Evolutionary conservation across 2,888 invertebrate genomes (phyloP).

Genomic region (Prostheceraeus crozeri): DNA sequence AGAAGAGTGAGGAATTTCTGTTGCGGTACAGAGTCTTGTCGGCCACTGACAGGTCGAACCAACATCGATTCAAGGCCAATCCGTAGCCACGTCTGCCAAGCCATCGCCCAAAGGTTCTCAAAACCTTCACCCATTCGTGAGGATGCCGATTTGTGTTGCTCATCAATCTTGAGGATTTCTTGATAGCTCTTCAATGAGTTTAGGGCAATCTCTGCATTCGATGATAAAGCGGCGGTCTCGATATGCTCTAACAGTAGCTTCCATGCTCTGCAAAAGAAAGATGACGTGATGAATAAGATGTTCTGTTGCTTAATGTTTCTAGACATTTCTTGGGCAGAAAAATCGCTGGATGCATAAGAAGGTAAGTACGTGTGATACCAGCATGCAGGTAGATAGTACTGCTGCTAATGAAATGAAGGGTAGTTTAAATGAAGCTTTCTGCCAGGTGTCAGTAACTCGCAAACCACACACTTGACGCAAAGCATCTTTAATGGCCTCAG

Average conservation of each 20-base stretch:
- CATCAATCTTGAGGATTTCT: slow-evolving; percentile 69
- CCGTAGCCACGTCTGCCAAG: slow-evolving; percentile 66
- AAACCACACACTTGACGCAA: too few species aligned
- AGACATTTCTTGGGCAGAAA: too few species aligned
- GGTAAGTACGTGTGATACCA: too few species aligned
- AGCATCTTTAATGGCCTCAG: too few species aligned
- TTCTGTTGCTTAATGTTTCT: too few species aligned
- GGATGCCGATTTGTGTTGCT: slow-evolving; percentile 42
- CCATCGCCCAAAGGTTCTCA: slow-evolving; percentile 54
- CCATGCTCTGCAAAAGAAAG: too few species aligned
- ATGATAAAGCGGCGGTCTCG: slow-evolving; percentile 78
- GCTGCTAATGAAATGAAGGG: too few species aligned
- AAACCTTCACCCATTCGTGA: slow-evolving; percentile 38
- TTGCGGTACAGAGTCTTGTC: slow-evolving; percentile 70
- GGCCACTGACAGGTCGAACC: slow-evolving; percentile 40
- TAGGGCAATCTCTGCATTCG: slow-evolving; percentile 82
- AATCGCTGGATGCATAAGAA: too few species aligned
- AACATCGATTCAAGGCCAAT: slow-evolving; percentile 63
- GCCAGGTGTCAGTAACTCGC: too few species aligned
- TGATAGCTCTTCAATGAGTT: slow-evolving; percentile 93
- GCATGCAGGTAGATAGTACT: too few species aligned
- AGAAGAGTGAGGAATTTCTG: slow-evolving; percentile 86
- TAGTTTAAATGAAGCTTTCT: too few species aligned
- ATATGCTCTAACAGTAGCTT: slow-evolving; percentile 69
- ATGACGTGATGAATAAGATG: too few species aligned